Base-by-base conservation (phyloP, 2,113 vertebrate genomes). In the Lates calcarifer region DNA sequence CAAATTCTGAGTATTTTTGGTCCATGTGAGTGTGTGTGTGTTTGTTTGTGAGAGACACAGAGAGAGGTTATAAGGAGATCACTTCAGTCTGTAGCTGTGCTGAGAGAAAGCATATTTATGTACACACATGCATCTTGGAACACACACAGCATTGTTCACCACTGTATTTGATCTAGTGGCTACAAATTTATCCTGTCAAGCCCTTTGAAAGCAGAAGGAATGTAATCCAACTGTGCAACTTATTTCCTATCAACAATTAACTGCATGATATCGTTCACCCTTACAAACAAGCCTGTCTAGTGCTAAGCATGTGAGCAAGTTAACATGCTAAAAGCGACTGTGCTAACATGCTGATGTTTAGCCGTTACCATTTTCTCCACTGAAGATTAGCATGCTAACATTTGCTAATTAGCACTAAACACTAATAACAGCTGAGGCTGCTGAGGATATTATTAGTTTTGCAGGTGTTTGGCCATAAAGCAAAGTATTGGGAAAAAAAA, bases 1-100 rank as follows among this genome's bases (percentile, higher is more conserved):
- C 64, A 39, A 43, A 69, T 60, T 82, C 56, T 0, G 62, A 77
- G 73, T 76, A 41, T 60, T 66, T 72, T 17, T 69, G 26, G 29
- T 76, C 15, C 24, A 9, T 67, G 35, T 3, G 0, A 17, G 57
- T 61, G 22, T n/a, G n/a, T n/a, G n/a, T n/a, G n/a, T n/a, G n/a
- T n/a, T n/a, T n/a, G n/a, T 58, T 45, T 43, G 56, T 37, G 51
- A 20, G 9, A 74, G 1, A 62, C 3, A 41, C 4, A 12, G 2
- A 41, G 39, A 41, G 1, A 2, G 45, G 17, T 61, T 67, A 45
- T 0, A 31, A 49, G 33, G 69, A 69, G 24, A 79, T 73, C 22
- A 26, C 68, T 74, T 75, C 61, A 31, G 22, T 64, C 45, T 78
- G 9, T 41, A 67, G 49, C 37, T 66, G 71, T 41, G 66, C 11